phyloP scores from a whole-genome alignment of 2,888 invertebrate species.

The Aromia moschata region DNA sequence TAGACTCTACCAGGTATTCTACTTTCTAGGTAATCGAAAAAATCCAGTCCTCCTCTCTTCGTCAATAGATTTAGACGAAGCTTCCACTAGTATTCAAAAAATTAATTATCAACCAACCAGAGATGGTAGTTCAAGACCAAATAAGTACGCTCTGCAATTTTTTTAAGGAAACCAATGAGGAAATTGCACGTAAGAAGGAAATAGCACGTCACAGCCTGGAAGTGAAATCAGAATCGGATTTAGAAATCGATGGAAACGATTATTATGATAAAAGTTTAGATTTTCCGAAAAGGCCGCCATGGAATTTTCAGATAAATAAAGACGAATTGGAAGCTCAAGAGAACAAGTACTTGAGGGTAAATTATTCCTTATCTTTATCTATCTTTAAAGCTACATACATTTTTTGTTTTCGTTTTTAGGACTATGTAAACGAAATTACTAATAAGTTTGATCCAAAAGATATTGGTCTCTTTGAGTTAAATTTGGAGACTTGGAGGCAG shows the following conservation, averaged over 20 bases:
- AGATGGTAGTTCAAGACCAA: constrained; percentile 65
- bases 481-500: constrained; percentile 96
- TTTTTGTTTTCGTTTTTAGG: constrained; percentile 64
- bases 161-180: constrained; percentile 81
- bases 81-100: constrained; percentile 62
- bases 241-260: constrained; percentile 74
- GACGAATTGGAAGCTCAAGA: constrained; percentile 81
- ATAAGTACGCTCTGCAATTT: constrained; percentile 84
- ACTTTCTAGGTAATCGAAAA: constrained; percentile 16
- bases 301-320: constrained; percentile 81
- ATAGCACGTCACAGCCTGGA: constrained; percentile 69
- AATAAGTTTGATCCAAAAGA: constrained; percentile 69
- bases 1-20: no score
- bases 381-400: background rate
- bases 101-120: constrained; percentile 72
- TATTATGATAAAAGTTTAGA: constrained; percentile 76
- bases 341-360: constrained; percentile 82
- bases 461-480: constrained; percentile 90
- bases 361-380: constrained; percentile 33
- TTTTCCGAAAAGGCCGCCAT: constrained; percentile 86
- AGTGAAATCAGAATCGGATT: constrained; percentile 67
- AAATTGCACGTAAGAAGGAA: constrained; percentile 75
- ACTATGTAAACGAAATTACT: constrained; percentile 77
- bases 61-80: constrained; percentile 58
- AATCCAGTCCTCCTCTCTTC: constrained; percentile 38